Conservation (phyloP, 2,888 invertebrate genomes). For the Cremastinae sp. region DNA sequence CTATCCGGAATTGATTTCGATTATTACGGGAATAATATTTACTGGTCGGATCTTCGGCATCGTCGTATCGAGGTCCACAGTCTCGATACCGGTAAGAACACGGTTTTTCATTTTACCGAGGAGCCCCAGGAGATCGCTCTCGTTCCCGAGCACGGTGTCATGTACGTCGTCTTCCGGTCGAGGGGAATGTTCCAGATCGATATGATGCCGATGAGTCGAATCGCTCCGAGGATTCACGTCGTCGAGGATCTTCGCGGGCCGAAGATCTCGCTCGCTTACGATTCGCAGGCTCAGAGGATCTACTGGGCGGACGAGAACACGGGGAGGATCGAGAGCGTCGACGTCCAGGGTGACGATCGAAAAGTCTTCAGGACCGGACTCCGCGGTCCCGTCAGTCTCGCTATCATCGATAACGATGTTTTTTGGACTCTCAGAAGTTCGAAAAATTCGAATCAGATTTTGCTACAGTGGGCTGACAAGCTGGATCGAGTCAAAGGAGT, state of each 20-base stretch:
- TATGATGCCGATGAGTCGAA: slow-evolving; percentile 86
- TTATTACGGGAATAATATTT: slow-evolving; percentile 86
- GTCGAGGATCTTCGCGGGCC: slow-evolving; percentile 81
- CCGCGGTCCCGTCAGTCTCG: slow-evolving; percentile 82
- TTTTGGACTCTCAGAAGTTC: slow-evolving; percentile 86
- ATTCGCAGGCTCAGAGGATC: slow-evolving; percentile 82
- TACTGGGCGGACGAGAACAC: slow-evolving; percentile 86
- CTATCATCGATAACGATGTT: slow-evolving; percentile 84
- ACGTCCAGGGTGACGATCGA: slow-evolving; percentile 82
- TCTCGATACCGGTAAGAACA: slow-evolving; percentile 83
- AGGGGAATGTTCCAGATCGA: slow-evolving; percentile 82
- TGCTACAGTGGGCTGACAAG: slow-evolving; percentile 84
- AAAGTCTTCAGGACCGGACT: slow-evolving; percentile 77
- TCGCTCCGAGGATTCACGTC: slow-evolving; percentile 79
- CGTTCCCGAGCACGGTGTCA: slow-evolving; percentile 81
- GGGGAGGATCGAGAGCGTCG: slow-evolving; percentile 85
- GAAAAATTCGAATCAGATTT: too few species aligned
- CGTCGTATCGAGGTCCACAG: slow-evolving; percentile 86
- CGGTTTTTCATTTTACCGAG: slow-evolving; percentile 83
- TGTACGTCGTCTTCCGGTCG: slow-evolving; percentile 73
- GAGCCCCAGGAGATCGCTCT: slow-evolving; percentile 87
- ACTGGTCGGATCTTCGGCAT: slow-evolving; percentile 85
- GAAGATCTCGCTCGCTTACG: slow-evolving; percentile 82
- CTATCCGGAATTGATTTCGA: slow-evolving; percentile 85
- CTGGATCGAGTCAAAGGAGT: slow-evolving; percentile 74